Evolutionary conservation across 1,140 invertebrate species (phyloP), one percentile per base, ranked within the genome.

Genomic region (Drosophila ficusphila): DNA sequence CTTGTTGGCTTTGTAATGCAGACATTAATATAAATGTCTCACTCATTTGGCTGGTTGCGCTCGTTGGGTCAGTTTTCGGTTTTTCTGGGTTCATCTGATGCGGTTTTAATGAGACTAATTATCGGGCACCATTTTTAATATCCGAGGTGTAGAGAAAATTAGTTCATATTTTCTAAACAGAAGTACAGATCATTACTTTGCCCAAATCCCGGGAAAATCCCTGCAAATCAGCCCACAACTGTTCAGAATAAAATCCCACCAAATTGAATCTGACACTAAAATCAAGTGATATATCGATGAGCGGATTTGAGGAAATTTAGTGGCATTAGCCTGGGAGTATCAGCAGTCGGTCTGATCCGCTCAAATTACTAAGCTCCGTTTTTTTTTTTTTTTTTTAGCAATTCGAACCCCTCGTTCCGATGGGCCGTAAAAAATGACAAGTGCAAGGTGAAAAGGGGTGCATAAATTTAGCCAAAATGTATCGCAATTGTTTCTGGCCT

Each of bases 381-480:
- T 64, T 57, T 21, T 21, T 48, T 25, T 65, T 48, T 48, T 27
- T 60, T 25, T 33, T 54, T 48, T 73, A 62, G 41, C 23, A 62
- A 48, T 44, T 21, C n/a, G 27, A 16, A 64, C 33, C 64, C 44
- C 64, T 67, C 36, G 36, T 33, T 25, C 29, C 27, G 27, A 44
- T 52, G 39, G 16, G 33, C 47, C 68, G 44, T 83, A 85, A 86
- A 81, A 86, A 81, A 68, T 57, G 81, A 86, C 81, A 86, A 86
- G 81, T 86, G 76, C 47, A 64, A 19, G 76, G 49, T 54, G 64
- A 16, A 57, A 72, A 72, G 78, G 81, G 81, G 81, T 86, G 81
- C 81, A 86, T 86, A 86, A 86, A 86, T 86, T 86, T 86, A 76
- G 78, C 76, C 36, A 88, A 67, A 81, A 85, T 85, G 79, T 85